phyloP scores from a whole-genome alignment of 1,140 invertebrate species.

The Polyergus mexicanus region DNA sequence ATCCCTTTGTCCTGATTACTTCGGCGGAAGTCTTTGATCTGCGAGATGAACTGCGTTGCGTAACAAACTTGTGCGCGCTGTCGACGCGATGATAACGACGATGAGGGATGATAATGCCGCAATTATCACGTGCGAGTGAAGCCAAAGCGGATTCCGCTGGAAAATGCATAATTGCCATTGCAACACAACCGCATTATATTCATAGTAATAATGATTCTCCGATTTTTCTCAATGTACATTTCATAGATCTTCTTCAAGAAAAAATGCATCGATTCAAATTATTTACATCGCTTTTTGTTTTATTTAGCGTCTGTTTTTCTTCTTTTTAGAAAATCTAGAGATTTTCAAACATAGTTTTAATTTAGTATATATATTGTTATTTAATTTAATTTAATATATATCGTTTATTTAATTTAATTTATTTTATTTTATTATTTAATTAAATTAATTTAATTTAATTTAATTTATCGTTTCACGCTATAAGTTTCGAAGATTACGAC shows the following conservation, averaged over 20 bases:
- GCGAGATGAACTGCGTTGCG: conserved; percentile 46
- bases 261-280: conserved; percentile 1
- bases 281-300: background rate
- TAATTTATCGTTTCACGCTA: background rate
- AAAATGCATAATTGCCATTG: conserved; percentile 8
- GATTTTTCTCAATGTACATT: background rate
- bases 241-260: background rate
- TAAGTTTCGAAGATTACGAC: background rate
- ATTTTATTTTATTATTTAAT: too few species aligned
- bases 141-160: background rate
- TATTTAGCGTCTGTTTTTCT: background rate
- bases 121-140: conserved; percentile 49
- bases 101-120: conserved; percentile 33
- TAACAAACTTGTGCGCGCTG: conserved; percentile 32
- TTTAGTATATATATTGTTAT: too few species aligned
- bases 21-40: conserved; percentile 52
- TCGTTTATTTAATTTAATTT: too few species aligned
- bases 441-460: background rate
- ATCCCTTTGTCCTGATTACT: conserved; percentile 64
- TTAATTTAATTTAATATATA: background rate
- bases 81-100: background rate
- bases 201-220: background rate
- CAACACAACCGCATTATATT: background rate
- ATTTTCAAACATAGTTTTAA: conserved; percentile 1
- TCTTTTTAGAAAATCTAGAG: background rate